Evolutionary conservation across 2,113 vertebrate species (phyloP).

Genomic region (Orientallactaga bullata): DNA sequence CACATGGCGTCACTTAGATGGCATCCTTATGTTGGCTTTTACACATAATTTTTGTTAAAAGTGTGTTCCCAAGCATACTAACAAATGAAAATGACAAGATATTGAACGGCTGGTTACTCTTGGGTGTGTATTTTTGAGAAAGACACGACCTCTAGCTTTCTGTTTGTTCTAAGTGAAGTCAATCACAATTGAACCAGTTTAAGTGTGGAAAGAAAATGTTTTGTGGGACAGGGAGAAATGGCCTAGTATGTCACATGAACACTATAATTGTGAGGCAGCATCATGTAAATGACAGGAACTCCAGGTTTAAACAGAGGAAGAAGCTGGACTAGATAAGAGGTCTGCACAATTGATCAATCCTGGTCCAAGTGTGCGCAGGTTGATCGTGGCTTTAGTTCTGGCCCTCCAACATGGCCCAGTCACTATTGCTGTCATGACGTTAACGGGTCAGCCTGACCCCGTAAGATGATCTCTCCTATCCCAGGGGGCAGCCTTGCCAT

Average conservation of each 20-base stretch:
- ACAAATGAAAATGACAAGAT: constrained; percentile 1
- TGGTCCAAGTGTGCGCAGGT: background rate
- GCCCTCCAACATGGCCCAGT: background rate
- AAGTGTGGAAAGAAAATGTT: background rate
- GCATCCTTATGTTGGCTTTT: background rate
- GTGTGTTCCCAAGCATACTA: background rate
- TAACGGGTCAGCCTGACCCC: background rate
- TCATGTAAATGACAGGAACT: background rate
- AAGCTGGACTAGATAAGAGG: no score
- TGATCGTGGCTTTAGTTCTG: background rate
- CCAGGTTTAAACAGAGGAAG: background rate
- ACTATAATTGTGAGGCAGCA: no score
- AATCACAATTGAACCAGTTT: background rate
- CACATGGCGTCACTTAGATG: background rate
- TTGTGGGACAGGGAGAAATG: background rate
- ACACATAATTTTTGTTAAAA: background rate
- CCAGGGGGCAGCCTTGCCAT: background rate
- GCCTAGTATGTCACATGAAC: no score
- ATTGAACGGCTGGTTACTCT: background rate
- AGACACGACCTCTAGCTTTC: background rate
- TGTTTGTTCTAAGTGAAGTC: background rate
- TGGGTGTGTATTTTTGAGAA: background rate
- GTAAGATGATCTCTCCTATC: background rate
- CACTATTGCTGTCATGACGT: background rate
- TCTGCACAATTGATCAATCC: background rate